Conservation (phyloP, 2,797 vertebrate species). For the Ctenochaetus hawaiiensis region DNA sequence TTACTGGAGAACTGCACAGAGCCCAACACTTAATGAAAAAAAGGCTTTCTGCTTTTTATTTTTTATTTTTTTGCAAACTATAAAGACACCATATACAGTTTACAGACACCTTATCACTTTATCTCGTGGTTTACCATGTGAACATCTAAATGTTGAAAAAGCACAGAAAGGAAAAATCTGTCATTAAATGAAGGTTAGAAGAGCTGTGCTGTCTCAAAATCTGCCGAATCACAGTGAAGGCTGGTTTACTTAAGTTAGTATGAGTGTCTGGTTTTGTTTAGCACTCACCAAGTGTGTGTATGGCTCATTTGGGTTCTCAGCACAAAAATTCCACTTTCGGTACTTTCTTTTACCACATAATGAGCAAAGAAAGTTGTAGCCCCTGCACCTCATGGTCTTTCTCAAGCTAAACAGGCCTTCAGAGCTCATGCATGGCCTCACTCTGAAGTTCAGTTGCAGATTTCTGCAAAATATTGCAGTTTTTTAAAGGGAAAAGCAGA, state of each 20-base stretch:
- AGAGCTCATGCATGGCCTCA: constrained; percentile 3
- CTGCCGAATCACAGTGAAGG: constrained; percentile 16
- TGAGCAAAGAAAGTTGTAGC: constrained; percentile 3
- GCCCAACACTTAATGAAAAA: constrained; percentile 9
- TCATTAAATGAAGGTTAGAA: not conserved
- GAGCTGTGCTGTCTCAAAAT: constrained; percentile 3
- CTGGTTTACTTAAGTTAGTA: constrained; percentile 14
- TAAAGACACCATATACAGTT: constrained; percentile 3
- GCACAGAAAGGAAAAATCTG: constrained; percentile 6
- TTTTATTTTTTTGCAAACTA: not conserved
- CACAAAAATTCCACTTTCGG: not conserved
- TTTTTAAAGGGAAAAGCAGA: constrained; percentile 8
- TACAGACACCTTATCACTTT: constrained; percentile 5
- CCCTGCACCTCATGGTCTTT: not conserved
- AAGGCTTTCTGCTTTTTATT: not conserved
- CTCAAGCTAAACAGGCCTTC: not conserved
- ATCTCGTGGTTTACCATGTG: constrained; percentile 7
- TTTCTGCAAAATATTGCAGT: constrained; percentile 5
- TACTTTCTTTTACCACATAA: not conserved
- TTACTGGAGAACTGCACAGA: constrained; percentile 28
- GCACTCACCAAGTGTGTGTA: constrained; percentile 15
- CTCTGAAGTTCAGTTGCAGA: not conserved
- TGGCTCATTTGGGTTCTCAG: not conserved
- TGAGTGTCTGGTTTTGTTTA: constrained; percentile 12
- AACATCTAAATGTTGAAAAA: not conserved